phyloP scores from a whole-genome alignment of 1,140 invertebrate genomes.

The Calliopsis andreniformis region DNA sequence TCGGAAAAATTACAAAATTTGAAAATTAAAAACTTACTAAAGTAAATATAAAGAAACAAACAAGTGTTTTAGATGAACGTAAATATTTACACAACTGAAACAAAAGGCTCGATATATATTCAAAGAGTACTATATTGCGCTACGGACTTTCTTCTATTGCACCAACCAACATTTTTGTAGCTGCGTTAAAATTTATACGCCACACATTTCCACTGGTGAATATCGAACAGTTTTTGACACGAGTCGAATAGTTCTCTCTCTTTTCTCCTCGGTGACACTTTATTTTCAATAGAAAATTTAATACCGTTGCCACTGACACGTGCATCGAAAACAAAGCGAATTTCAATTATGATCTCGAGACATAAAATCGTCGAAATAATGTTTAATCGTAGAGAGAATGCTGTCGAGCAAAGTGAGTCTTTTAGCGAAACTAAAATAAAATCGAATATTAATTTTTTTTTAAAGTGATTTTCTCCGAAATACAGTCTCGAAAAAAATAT shows the following conservation, averaged over 20 bases:
- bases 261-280: constrained; percentile 40
- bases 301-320: constrained; percentile 53
- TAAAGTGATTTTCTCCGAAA: neutral
- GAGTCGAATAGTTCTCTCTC: neutral
- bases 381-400: neutral
- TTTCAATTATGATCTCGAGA: constrained; percentile 47
- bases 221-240: constrained; percentile 47
- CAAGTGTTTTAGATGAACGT: constrained; percentile 12
- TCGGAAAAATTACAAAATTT: too few species aligned
- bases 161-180: constrained; percentile 38
- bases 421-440: neutral
- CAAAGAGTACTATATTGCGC: constrained; percentile 34
- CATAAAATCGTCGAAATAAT: constrained; percentile 10
- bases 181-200: constrained; percentile 63
- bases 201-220: constrained; percentile 55
- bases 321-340: constrained; percentile 34
- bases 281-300: constrained; percentile 63
- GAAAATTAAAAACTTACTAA: neutral
- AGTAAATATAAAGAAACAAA: neutral
- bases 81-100: constrained; percentile 1
- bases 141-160: constrained; percentile 20
- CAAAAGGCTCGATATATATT: constrained; percentile 57
- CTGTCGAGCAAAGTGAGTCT: too few species aligned
- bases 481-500: neutral
- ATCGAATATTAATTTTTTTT: constrained; percentile 6